Conservation (phyloP, 2,888 invertebrate species). For the Psylliodes chrysocephalus region DNA sequence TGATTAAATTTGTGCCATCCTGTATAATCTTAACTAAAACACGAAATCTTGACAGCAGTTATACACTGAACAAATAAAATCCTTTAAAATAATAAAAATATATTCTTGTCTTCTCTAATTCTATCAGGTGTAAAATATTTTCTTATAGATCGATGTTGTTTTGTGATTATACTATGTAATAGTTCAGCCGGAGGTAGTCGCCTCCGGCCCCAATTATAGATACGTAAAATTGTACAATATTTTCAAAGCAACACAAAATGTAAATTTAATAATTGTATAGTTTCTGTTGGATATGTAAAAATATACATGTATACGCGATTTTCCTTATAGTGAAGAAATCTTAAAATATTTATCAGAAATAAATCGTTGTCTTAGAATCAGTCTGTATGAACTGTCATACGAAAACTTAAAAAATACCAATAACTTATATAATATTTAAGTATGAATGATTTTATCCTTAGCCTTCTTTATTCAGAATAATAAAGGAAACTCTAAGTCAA, state of each 20-base stretch:
- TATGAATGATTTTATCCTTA: too few species aligned
- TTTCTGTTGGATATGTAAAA: conserved; percentile 57
- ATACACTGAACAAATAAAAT: conserved; percentile 13
- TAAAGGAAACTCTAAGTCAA: too few species aligned
- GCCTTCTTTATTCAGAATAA: too few species aligned
- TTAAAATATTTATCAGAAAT: conserved; percentile 31
- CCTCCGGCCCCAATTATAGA: conserved; percentile 58
- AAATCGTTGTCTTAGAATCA: conserved; percentile 19
- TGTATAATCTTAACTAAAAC: too few species aligned
- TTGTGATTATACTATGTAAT: conserved; percentile 56
- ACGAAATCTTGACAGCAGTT: conserved; percentile 9
- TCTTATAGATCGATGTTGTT: conserved; percentile 60
- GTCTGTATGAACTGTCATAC: too few species aligned
- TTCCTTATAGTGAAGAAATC: conserved; percentile 39
- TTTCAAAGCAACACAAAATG: conserved; percentile 54
- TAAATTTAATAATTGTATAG: conserved; percentile 53
- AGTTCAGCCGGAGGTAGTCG: conserved; percentile 49
- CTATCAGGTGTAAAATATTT: conserved; percentile 60
- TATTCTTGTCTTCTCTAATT: conserved; percentile 46
- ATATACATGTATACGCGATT: conserved; percentile 58
- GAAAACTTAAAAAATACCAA: too few species aligned
- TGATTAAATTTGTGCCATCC: too few species aligned
- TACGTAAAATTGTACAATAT: conserved; percentile 66
- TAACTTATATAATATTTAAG: too few species aligned
- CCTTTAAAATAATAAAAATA: conserved; percentile 27